phyloP scores from a whole-genome alignment of 2,797 vertebrate genomes.

The Tadarida brasiliensis region DNA sequence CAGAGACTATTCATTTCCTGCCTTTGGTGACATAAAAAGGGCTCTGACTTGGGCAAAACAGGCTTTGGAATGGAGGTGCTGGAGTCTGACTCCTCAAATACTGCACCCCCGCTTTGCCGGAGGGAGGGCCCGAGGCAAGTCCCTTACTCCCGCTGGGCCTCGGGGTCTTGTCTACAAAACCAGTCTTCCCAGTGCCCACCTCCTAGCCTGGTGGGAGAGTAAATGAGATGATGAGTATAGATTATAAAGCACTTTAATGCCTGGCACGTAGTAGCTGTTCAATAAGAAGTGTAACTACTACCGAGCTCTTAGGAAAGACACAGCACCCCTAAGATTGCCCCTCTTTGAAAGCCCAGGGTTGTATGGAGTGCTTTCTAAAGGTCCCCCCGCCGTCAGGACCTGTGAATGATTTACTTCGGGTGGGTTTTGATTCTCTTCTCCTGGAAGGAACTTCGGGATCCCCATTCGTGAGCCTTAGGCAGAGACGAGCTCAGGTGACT shows the following conservation, averaged over 20 bases:
- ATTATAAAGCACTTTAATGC: not conserved
- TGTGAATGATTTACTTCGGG: not conserved
- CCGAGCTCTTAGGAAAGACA: not conserved
- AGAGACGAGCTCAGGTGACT: not conserved
- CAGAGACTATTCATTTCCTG: constrained; percentile 17
- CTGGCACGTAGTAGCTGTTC: not conserved
- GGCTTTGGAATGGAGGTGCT: not conserved
- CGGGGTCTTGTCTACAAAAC: not conserved
- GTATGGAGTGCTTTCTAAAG: not conserved
- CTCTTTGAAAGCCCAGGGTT: not conserved
- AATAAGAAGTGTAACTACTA: not conserved
- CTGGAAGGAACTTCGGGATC: not conserved
- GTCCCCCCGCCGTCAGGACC: not conserved
- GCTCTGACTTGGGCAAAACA: not conserved
- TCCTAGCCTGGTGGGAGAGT: not conserved
- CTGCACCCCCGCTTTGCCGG: not conserved
- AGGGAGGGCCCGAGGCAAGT: not conserved
- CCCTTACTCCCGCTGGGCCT: not conserved
- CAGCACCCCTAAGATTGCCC: not conserved
- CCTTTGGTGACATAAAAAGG: not conserved
- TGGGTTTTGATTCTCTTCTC: not conserved
- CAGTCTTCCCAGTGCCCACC: not conserved
- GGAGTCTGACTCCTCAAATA: not conserved
- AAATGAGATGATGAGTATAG: not conserved
- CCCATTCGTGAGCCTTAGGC: not conserved